Evolutionary conservation across 2,797 vertebrate species (phyloP).

Genomic region (Mionectes olivaceus): DNA sequence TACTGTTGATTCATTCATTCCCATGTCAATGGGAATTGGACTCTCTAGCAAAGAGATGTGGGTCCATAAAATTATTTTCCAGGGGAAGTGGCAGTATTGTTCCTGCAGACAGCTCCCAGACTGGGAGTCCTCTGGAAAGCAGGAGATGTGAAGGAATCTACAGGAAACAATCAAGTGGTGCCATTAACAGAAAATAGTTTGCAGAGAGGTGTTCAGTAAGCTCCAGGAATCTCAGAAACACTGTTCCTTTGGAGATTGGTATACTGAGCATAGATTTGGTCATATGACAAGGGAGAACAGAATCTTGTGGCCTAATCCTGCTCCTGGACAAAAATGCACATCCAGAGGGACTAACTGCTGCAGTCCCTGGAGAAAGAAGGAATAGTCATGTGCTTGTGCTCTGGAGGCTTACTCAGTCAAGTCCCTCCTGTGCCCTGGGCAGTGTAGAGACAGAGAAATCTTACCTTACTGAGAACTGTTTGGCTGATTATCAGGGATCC

Average conservation of each 20-base stretch:
- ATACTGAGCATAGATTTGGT: neutral
- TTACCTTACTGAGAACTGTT: neutral
- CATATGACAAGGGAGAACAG: neutral
- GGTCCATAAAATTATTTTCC: neutral
- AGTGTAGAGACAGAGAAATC: neutral
- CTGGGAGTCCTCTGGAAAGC: neutral
- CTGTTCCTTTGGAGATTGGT: neutral
- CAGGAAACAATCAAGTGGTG: neutral
- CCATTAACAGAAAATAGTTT: neutral
- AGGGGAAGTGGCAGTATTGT: neutral
- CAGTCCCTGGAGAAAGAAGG: neutral
- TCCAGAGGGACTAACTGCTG: rapidly evolving
- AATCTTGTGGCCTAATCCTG: neutral
- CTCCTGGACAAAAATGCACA: neutral
- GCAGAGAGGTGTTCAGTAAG: neutral
- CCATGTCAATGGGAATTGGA: no score
- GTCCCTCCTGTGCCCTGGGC: neutral
- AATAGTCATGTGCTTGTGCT: neutral
- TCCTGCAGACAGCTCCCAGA: neutral
- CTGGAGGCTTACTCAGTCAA: neutral
- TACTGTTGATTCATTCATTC: neutral
- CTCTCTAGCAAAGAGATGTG: neutral
- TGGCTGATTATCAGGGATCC: neutral
- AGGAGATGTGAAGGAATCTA: neutral
- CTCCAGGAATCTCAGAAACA: neutral